Percentiles rank a stretch among this genome's conserved stretches.
Conservation (phyloP, 1,140 invertebrate genomes). For the Leptinotarsa undecemlineata region DNA sequence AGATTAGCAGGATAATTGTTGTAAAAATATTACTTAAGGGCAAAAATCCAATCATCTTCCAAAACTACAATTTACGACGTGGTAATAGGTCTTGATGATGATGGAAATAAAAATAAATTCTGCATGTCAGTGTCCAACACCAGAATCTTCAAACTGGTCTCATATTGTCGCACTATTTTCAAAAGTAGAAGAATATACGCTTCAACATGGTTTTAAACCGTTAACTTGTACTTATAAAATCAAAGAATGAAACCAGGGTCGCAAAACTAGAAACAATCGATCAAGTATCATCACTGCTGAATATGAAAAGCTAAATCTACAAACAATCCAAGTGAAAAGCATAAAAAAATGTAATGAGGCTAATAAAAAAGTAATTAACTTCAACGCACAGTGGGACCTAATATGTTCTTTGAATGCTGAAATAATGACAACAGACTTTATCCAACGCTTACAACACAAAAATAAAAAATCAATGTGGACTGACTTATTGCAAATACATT, state of each 20-base stretch:
- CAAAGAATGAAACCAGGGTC: neutral
- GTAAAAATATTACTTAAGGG: neutral
- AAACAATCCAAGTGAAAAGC: neutral
- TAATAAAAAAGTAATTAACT: neutral
- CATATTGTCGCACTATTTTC: neutral
- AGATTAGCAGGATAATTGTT: neutral
- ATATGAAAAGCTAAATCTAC: neutral
- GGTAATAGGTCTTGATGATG: neutral
- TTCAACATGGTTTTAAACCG: neutral
- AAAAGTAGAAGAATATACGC: neutral
- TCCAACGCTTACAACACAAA: conserved; percentile 11
- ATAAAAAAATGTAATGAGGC: neutral
- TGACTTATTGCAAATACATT: conserved; percentile 15
- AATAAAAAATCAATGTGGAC: conserved; percentile 18
- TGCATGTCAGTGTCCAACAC: neutral
- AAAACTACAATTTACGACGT: neutral
- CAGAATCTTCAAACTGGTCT: neutral
- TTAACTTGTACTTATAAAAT: neutral
- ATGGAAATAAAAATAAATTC: neutral
- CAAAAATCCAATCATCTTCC: neutral
- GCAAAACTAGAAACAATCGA: neutral
- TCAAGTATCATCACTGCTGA: neutral
- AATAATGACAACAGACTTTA: neutral
- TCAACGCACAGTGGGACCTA: neutral
- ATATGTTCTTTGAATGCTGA: neutral